These are phyloP conservation scores for Athetis lepigone DNA, from an alignment of 2,888 invertebrate species.

Conservation along the genomic window DNA sequence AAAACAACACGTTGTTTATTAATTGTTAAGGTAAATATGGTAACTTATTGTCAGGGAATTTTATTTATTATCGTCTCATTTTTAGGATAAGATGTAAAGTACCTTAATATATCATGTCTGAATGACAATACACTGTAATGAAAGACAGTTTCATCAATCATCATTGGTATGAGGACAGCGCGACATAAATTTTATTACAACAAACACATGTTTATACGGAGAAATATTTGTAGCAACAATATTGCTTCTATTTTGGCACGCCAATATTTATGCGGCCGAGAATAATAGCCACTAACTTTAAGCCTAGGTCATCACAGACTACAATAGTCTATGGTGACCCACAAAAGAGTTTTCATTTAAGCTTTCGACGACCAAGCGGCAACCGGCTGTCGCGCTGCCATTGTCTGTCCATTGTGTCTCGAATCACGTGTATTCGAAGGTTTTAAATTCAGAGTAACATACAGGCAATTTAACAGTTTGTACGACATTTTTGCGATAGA, in stretches of 20 bases:
- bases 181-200: conserved; percentile 31
- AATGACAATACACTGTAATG: conserved; percentile 28
- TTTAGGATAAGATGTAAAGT: not conserved
- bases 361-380: too few species aligned
- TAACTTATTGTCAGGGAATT: not conserved
- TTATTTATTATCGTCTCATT: not conserved
- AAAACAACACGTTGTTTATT: too few species aligned
- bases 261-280: not conserved
- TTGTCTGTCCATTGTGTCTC: too few species aligned
- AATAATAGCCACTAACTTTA: not conserved
- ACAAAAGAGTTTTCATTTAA: too few species aligned
- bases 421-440: too few species aligned
- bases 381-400: too few species aligned
- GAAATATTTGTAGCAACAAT: conserved; percentile 20
- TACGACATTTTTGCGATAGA: not conserved
- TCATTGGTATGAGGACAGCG: conserved; percentile 17
- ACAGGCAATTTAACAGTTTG: not conserved
- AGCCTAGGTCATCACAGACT: too few species aligned
- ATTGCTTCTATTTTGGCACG: conserved; percentile 6
- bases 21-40: too few species aligned
- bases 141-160: conserved; percentile 33
- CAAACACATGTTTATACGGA: conserved; percentile 1
- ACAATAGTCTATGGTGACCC: too few species aligned
- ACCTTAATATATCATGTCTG: not conserved
- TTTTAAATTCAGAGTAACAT: too few species aligned